A percentile compares a stretch with the other conserved stretches of the same genome.
These are phyloP conservation scores for Gymnocypris eckloni DNA, from an alignment of 2,797 vertebrate species.

Conservation along the genomic window DNA sequence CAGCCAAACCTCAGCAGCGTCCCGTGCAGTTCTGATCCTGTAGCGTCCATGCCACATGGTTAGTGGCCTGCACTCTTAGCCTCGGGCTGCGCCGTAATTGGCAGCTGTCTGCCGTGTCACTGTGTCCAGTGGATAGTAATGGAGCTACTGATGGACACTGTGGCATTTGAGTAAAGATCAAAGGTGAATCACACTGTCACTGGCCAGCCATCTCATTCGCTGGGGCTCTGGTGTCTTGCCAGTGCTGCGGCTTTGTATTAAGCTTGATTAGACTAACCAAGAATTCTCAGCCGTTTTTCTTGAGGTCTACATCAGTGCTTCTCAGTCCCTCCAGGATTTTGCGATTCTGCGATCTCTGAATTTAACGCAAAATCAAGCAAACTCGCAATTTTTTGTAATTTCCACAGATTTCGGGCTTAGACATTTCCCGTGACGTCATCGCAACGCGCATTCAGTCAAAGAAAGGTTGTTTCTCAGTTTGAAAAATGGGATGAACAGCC, in stretches of 20 bases:
- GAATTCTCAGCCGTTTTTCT: background rate
- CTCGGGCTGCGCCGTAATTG: constrained; percentile 76
- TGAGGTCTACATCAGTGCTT: background rate
- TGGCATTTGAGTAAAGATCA: constrained; percentile 69
- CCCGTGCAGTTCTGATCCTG: background rate
- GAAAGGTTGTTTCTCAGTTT: too few species aligned
- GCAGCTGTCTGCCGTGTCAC: constrained; percentile 73
- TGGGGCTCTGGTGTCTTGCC: too few species aligned
- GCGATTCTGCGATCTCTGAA: too few species aligned
- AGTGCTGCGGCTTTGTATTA: constrained; percentile 28
- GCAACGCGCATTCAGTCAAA: too few species aligned
- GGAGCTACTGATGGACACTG: constrained; percentile 57
- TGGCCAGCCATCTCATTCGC: constrained; percentile 39
- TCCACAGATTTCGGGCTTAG: too few species aligned
- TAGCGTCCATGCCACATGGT: constrained; percentile 39
- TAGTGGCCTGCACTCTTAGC: constrained; percentile 54
- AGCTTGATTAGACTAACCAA: constrained; percentile 29
- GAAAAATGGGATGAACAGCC: too few species aligned
- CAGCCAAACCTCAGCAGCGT: constrained; percentile 27
- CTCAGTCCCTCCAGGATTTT: background rate
- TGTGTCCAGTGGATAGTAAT: constrained; percentile 63
- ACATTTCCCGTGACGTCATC: too few species aligned
- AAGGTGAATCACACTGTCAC: constrained; percentile 65
- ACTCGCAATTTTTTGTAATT: too few species aligned
- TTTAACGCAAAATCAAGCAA: too few species aligned